These are phyloP conservation scores for Episyrphus balteatus DNA, from an alignment of 1,140 invertebrate genomes.

Conservation along the genomic window DNA sequence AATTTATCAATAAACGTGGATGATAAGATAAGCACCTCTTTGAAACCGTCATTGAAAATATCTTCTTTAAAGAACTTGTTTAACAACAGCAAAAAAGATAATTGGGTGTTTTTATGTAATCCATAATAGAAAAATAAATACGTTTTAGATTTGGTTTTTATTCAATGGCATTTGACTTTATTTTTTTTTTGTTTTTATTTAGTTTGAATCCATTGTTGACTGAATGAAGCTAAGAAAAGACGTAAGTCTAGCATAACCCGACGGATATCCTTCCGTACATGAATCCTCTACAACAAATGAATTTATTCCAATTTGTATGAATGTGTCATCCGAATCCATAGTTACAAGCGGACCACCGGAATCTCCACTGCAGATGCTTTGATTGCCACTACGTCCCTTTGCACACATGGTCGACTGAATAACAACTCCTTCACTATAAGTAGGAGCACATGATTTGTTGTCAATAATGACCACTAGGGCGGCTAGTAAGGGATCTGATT, in stretches of 20 bases:
- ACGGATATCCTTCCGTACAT: conserved; percentile 24
- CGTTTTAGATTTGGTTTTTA: too few species aligned
- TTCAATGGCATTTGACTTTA: too few species aligned
- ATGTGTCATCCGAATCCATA: conserved; percentile 5
- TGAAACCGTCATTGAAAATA: too few species aligned
- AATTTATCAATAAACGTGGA: too few species aligned
- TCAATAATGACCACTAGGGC: conserved; percentile 24
- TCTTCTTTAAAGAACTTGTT: too few species aligned
- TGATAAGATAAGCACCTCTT: too few species aligned
- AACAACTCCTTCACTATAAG: conserved; percentile 15
- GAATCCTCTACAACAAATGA: conserved; percentile 31
- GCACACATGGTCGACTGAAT: conserved; percentile 19
- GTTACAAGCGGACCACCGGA: conserved; percentile 24
- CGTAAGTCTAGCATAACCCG: conserved; percentile 26
- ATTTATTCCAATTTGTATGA: conserved; percentile 29
- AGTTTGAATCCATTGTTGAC: too few species aligned
- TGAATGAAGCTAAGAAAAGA: conserved; percentile 23
- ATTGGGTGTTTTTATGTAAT: too few species aligned
- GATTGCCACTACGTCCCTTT: conserved; percentile 15
- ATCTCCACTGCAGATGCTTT: conserved; percentile 31
- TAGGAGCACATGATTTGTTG: conserved; percentile 13
- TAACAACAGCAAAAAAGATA: too few species aligned
- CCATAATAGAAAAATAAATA: too few species aligned
- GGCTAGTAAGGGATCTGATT: conserved; percentile 17
- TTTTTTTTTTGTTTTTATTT: too few species aligned